Base-by-base conservation (phyloP, 2,113 vertebrate genomes). In the Panurus biarmicus region DNA sequence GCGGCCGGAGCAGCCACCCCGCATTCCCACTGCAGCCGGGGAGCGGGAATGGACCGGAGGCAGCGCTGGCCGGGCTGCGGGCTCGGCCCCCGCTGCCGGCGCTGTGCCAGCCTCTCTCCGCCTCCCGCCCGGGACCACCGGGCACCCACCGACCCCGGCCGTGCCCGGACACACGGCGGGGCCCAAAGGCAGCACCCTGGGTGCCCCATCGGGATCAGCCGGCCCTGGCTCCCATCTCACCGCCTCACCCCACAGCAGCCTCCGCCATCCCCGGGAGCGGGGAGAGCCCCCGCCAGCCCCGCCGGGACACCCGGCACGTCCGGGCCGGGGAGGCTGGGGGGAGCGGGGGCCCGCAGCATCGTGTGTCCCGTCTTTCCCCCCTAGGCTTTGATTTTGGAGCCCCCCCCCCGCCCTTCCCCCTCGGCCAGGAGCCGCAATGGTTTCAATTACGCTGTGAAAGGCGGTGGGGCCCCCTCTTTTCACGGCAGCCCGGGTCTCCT, bases 401-500 rank as follows among this genome's bases (percentile, higher is more conserved):
- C 96, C 96, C 93, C 40, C 40, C 95, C 91, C 95, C 23, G 85
- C 90, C 92, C 50, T 91, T 88, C 76, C 87, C 93, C 93, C 93
- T 87, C 93, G 86, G 87, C 95, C 94, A 67, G 91, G 92, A 97
- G 94, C 93, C 87, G 97, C 96, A 95, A 95, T 82, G 96, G 97
- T 98, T 98, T 98, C 97, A 98, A 97, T 98, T 98, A 98, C 96
- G 95, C 97, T 95, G 97, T 97, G 97, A 97, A 97, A 98, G 96
- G 96, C 97, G 95, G 78, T 91, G 96, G 97, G 98, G 97, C 97
- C 91, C 86, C 86, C 97, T 96, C 96, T 96, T 96, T 97, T 96
- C 97, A 97, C 97, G 96, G 94, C 94, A 95, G 97, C 94, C 96
- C 76, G 61, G 91, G 96, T 85, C 97, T 96, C 97, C 94, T 92